These are phyloP conservation scores for Caradrina kadenii DNA, from an alignment of 2,888 invertebrate species.

Conservation along the genomic window DNA sequence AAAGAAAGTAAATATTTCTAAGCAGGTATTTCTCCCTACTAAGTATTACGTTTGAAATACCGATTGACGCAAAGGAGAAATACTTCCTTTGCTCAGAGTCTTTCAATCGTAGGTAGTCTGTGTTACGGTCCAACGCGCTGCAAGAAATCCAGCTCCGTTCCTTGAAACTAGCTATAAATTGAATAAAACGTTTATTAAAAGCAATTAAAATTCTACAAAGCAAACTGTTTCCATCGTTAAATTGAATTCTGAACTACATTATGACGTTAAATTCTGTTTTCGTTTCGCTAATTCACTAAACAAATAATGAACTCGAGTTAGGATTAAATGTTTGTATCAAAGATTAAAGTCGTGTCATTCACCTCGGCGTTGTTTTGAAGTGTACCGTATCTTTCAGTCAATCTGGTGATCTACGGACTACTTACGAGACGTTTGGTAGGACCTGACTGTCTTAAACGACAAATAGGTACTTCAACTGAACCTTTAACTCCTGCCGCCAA, in stretches of 20 bases:
- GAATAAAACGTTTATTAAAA: conserved; percentile 71
- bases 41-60: background rate
- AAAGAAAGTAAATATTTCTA: conserved; percentile 3
- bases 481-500: conserved; percentile 39
- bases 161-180: conserved; percentile 70
- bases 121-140: conserved; percentile 26
- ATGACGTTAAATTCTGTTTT: conserved; percentile 36
- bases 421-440: conserved; percentile 17
- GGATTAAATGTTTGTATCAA: conserved; percentile 48
- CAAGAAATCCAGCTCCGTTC: conserved; percentile 57
- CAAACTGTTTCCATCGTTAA: conserved; percentile 49
- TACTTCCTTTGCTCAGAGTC: conserved; percentile 24
- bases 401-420: conserved; percentile 32
- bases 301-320: conserved; percentile 48
- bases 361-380: conserved; percentile 55
- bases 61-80: conserved; percentile 12
- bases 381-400: conserved; percentile 45
- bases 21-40: background rate
- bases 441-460: conserved; percentile 51
- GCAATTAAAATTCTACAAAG: conserved; percentile 63
- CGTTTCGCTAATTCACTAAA: conserved; percentile 45
- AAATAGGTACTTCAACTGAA: conserved; percentile 43
- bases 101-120: conserved; percentile 16
- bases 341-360: conserved; percentile 52
- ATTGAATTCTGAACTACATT: conserved; percentile 51